Base-by-base conservation (phyloP, 2,888 invertebrate species). In the Cancer borealis region DNA sequence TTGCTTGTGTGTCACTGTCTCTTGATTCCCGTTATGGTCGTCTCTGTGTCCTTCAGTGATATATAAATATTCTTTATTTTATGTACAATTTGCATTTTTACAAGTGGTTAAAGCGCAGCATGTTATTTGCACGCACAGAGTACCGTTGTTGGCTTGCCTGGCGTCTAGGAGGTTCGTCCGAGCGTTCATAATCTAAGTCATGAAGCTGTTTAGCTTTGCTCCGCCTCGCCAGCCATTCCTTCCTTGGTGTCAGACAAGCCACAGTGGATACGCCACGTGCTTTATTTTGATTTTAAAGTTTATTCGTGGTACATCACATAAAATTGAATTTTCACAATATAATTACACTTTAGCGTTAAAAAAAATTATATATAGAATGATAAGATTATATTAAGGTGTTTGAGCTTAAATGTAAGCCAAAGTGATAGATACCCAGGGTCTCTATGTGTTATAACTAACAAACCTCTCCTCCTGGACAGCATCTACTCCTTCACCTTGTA, bases 61-160 rank as follows among this genome's bases (percentile, higher is more conserved):
- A 93, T 93, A 91, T 93, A 93, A 84, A 91, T 91, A 93, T 93
- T 84, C 79, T 88, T 92, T 94, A 94, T 92, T 94, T 94, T 92
- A 60, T 94, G 94, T 92, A 88, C 92, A 94, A 92, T 92, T 92
- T 94, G 92, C 94, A 94, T 94, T 91, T 73, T 91, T 92, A 87
- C 92, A 92, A 90, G 79, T 92, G 94, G 89, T 94, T 84, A 92
- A 94, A 94, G 94, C 94, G 94, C 94, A 94, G 94, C 94, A 94
- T 94, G 94, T 92, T 91, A 93, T 91, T 87, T 94, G 94, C 94
- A 94, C 94, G 94, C 92, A 94, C 92, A 89, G 26, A 39, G 92
- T 94, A 54, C 92, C 66, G 60, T 49, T 94, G 92, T 73, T 12
- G 54, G 94, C 88, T 88, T 94, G 94, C 73, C 94, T 94, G 94